Percentiles rank a stretch among this genome's conserved stretches.
These are phyloP conservation scores for Drosophila nebulosa DNA, from an alignment of 1,140 invertebrate genomes.

Conservation along the genomic window DNA sequence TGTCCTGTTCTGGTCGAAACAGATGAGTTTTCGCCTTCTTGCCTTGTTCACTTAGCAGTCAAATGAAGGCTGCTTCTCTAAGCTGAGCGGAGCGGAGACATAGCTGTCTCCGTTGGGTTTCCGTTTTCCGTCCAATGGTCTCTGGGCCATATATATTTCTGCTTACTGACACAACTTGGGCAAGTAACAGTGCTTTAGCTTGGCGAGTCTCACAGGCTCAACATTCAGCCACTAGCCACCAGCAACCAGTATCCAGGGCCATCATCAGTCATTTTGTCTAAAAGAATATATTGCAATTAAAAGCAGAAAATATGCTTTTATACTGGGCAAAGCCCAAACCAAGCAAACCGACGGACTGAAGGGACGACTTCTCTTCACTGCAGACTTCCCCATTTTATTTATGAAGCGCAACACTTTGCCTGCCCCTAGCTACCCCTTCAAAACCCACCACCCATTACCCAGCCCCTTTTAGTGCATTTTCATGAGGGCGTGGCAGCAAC, in stretches of 20 bases:
- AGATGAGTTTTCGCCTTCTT: neutral
- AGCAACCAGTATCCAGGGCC: slow-evolving; percentile 23
- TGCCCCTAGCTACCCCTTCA: too few relatives aligned
- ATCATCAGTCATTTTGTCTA: slow-evolving; percentile 79
- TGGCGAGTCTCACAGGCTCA: neutral
- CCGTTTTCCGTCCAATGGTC: slow-evolving; percentile 72
- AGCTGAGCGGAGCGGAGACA: slow-evolving; percentile 49
- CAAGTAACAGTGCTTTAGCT: neutral
- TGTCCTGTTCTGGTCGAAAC: neutral
- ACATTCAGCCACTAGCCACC: too few relatives aligned
- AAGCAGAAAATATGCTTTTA: slow-evolving; percentile 78
- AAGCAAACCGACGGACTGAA: neutral
- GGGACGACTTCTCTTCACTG: neutral
- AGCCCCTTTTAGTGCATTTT: slow-evolving; percentile 58
- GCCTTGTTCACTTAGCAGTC: slow-evolving; percentile 76
- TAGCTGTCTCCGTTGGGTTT: slow-evolving; percentile 69
- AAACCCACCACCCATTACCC: neutral
- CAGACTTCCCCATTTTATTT: slow-evolving; percentile 44
- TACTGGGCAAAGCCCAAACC: slow-evolving; percentile 45
- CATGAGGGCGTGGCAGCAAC: slow-evolving; percentile 19
- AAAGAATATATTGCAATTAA: slow-evolving; percentile 80
- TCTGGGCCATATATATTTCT: slow-evolving; percentile 72
- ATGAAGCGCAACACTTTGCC: slow-evolving; percentile 67
- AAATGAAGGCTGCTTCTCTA: slow-evolving; percentile 49
- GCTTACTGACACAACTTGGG: slow-evolving; percentile 22